Evolutionary conservation across 2,113 vertebrate genomes (phyloP).

Genomic region (Nesoenas mayeri): DNA sequence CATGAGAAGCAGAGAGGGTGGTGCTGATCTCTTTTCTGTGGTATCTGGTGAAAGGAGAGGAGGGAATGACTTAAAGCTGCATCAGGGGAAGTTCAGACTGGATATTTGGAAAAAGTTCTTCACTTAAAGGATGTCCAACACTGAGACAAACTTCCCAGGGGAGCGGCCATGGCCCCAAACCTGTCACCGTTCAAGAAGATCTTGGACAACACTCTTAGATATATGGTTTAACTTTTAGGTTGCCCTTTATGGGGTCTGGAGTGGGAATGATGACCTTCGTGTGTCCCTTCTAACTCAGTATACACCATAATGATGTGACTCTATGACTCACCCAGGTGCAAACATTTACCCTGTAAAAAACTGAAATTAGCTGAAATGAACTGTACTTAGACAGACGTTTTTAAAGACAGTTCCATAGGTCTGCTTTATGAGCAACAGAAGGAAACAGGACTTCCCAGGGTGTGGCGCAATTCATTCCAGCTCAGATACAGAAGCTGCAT

Average conservation of each 20-base stretch:
- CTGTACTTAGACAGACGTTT: not conserved
- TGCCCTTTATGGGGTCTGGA: not conserved
- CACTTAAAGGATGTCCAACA: too few species aligned
- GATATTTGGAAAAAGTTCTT: too few species aligned
- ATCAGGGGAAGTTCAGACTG: too few species aligned
- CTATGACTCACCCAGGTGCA: not conserved
- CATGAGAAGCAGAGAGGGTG: not conserved
- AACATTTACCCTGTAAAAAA: not conserved
- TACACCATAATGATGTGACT: not conserved
- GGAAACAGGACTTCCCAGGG: not conserved
- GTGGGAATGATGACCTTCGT: too few species aligned
- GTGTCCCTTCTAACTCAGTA: not conserved
- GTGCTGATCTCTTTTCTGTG: not conserved
- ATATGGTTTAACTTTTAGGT: not conserved
- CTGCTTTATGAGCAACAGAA: not conserved
- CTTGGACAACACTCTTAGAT: too few species aligned
- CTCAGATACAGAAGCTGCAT: not conserved
- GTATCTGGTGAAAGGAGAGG: not conserved
- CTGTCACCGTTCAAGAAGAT: too few species aligned
- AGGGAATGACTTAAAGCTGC: not conserved
- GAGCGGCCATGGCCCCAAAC: too few species aligned
- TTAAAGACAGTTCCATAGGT: not conserved
- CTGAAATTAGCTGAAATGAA: not conserved
- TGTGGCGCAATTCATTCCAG: not conserved
- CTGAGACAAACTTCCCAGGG: too few species aligned